Base-by-base conservation (phyloP, 2,113 vertebrate genomes). In the Eolophus roseicapilla region DNA sequence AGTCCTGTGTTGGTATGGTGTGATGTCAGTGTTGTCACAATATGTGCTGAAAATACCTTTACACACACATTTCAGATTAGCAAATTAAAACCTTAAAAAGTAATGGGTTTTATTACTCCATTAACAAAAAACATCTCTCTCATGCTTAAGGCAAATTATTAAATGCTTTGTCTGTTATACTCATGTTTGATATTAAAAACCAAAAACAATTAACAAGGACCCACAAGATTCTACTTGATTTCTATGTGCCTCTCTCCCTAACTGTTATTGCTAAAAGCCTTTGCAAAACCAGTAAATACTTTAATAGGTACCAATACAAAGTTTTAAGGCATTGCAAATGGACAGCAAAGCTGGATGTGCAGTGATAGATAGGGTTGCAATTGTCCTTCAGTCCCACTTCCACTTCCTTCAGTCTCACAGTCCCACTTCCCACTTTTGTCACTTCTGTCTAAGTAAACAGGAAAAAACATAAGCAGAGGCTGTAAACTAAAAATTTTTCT, bases 1-100 rank as follows among this genome's bases (percentile, higher is more conserved):
- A 16, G 15, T 44, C 86, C 14, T 2, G 1, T 19, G 9, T 12
- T 59, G 23, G 3, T 21, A 68, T 2, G 3, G 4, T 50, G 8
- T 57, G 24, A 63, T 50, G 20, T 33, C 20, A 64, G 18, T 78
- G 29, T 73, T 86, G 31, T 35, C 43, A 76, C 7, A 25, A 9
- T 70, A 55, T 64, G 15, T 37, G 53, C 20, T 65, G 37, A 92
- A 95, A 88, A 88, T 49, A 75, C 6, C 35, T 63, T 64, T 62
- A 49, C 23, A 41, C 3, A 24, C 6, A 21, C 5, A 44, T 57
- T 75, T 89, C 43, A 93, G 28, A 23, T 59, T n/a, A 59, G 20
- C 20, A 59, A 59, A 59, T n/a, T n/a, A 23, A 59, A 23, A 23
- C 33, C 13, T 59, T 23, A 57, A 59, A 53, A 60, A 37, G 11